phyloP scores from a whole-genome alignment of 23 tunicate species.

The Halocynthia aurantium region DNA sequence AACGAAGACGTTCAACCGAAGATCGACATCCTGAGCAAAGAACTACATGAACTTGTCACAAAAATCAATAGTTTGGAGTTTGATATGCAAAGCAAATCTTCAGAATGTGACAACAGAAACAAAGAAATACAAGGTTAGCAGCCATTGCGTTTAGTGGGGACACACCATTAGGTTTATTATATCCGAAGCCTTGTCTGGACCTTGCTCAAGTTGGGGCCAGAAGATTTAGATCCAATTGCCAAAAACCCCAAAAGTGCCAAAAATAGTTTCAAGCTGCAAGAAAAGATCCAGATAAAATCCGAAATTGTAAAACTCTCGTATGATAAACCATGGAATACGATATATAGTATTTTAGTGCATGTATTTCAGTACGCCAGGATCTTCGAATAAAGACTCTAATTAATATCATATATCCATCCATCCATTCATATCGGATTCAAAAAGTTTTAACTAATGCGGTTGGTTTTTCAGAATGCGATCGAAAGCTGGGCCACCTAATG shows the following conservation, averaged over 20 bases:
- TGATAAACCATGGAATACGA: no score
- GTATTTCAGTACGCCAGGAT: no score
- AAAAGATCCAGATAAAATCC: not conserved
- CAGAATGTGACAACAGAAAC: conserved; percentile 2
- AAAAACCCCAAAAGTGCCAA: not conserved
- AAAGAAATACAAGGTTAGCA: conserved; percentile 23
- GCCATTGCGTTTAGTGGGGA: not conserved
- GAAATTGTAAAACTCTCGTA: not conserved
- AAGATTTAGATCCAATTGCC: not conserved
- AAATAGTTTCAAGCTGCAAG: not conserved
- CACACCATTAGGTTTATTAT: no score
- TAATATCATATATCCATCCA: no score
- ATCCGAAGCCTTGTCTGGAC: not conserved
- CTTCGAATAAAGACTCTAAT: no score
- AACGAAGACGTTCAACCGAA: conserved; percentile 43
- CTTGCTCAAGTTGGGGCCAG: conserved; percentile 1
- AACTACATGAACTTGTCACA: conserved; percentile 29
- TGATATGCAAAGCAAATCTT: conserved; percentile 11
- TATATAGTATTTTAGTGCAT: no score
- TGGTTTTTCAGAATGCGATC: conserved; percentile 30
- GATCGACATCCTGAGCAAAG: conserved; percentile 30
- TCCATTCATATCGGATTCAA: no score
- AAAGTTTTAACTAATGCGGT: not conserved
- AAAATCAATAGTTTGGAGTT: conserved; percentile 47
- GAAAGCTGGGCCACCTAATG: conserved; percentile 39